Evolutionary conservation across 2,888 invertebrate species (phyloP).

Genomic region (Parasteatoda lunata): DNA sequence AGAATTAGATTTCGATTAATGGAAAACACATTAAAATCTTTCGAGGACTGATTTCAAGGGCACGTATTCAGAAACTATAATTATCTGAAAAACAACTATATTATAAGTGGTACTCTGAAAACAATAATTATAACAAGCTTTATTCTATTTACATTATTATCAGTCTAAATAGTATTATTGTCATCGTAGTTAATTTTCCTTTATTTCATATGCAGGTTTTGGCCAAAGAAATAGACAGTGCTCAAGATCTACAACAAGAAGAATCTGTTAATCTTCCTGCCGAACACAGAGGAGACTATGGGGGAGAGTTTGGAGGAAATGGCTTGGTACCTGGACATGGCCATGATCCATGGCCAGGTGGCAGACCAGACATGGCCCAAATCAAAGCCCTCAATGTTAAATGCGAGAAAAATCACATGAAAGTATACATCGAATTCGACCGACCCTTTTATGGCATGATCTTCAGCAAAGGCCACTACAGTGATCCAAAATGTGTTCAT

Average conservation of each 20-base stretch:
- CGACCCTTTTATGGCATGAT: slow-evolving; percentile 96
- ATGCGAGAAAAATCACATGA: slow-evolving; percentile 95
- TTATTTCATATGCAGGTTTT: slow-evolving; percentile 23
- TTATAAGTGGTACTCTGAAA: too few relatives aligned
- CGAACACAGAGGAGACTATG: slow-evolving; percentile 69
- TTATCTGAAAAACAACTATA: too few relatives aligned
- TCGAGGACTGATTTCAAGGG: too few relatives aligned
- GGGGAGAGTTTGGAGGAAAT: slow-evolving; percentile 42
- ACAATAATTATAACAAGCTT: too few relatives aligned
- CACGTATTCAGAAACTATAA: too few relatives aligned
- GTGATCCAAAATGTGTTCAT: slow-evolving; percentile 90
- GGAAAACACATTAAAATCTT: too few relatives aligned
- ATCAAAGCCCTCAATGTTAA: slow-evolving; percentile 89
- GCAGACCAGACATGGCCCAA: slow-evolving; percentile 91
- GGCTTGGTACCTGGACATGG: slow-evolving; percentile 38
- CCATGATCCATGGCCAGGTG: slow-evolving; percentile 81
- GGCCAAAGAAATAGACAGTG: slow-evolving; percentile 71
- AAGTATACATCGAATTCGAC: slow-evolving; percentile 95
- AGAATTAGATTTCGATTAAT: too few relatives aligned
- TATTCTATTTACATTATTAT: too few relatives aligned
- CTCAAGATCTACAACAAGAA: slow-evolving; percentile 71
- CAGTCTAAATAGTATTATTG: too few relatives aligned
- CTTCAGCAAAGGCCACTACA: slow-evolving; percentile 85
- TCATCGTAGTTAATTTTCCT: too few relatives aligned
- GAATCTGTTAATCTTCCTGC: slow-evolving; percentile 70